Percentiles rank a stretch among this genome's conserved stretches.
These are phyloP conservation scores for Lepetodrilus schrolli DNA, from an alignment of 2,888 invertebrate genomes.

Conservation along the genomic window DNA sequence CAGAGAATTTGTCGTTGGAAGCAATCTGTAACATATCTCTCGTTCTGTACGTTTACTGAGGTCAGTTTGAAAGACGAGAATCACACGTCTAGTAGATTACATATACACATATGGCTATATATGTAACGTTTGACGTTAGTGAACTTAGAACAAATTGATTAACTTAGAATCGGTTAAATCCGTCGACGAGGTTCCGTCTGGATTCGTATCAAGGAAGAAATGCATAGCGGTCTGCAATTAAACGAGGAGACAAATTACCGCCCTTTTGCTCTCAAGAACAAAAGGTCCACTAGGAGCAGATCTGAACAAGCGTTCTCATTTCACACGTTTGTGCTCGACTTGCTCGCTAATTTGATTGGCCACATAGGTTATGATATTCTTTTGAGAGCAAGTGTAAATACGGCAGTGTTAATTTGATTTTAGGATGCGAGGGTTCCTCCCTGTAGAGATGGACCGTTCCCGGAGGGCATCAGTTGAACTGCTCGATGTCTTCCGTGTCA, in stretches of 20 bases:
- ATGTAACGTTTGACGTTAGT: too few species aligned
- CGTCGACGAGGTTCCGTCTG: too few species aligned
- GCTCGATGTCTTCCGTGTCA: neutral
- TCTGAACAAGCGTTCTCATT: neutral
- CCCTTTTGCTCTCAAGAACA: neutral
- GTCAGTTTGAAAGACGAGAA: too few species aligned
- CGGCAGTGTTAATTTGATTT: neutral
- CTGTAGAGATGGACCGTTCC: neutral
- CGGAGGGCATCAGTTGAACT: neutral
- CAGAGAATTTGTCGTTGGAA: too few species aligned
- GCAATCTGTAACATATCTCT: too few species aligned
- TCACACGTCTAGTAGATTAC: too few species aligned
- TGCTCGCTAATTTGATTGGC: neutral
- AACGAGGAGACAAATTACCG: neutral
- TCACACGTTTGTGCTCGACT: neutral
- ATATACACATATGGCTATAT: too few species aligned
- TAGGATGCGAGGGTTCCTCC: neutral
- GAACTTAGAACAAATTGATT: too few species aligned
- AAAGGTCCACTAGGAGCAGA: neutral
- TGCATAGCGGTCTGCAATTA: neutral
- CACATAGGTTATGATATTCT: constrained; percentile 12
- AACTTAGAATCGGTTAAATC: too few species aligned
- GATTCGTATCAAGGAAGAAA: too few species aligned
- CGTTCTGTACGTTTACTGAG: too few species aligned
- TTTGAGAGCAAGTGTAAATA: constrained; percentile 15